Evolutionary conservation across 2,797 vertebrate genomes (phyloP).

Genomic region (Pterois miles): DNA sequence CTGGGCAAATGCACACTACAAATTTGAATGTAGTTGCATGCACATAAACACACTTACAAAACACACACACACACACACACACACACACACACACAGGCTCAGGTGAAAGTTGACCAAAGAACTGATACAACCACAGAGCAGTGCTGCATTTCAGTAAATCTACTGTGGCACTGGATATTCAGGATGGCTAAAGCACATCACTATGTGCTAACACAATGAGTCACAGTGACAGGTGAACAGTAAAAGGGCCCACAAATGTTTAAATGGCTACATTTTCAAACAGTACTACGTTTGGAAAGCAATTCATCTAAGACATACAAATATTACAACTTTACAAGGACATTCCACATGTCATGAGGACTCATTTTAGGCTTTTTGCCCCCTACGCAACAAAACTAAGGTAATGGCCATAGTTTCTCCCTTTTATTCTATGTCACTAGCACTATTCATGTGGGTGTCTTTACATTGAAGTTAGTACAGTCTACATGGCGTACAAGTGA

Average conservation of each 20-base stretch:
- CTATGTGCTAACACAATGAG: neutral
- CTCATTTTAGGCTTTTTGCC: no score
- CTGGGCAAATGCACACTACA: slow-evolving; percentile 4
- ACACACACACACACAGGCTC: neutral
- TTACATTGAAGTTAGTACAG: no score
- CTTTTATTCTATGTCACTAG: no score
- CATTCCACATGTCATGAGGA: no score
- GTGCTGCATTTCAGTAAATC: slow-evolving; percentile 47
- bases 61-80: neutral
- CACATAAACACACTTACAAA: neutral
- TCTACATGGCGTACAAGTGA: no score
- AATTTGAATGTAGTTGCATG: neutral
- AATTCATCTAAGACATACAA: neutral
- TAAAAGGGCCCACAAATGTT: neutral
- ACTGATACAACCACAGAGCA: neutral
- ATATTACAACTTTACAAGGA: no score
- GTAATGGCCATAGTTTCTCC: no score
- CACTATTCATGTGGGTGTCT: no score
- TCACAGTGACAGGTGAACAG: neutral
- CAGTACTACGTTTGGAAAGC: neutral
- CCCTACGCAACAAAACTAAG: no score
- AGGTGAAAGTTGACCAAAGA: slow-evolving; percentile 36
- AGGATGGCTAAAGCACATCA: slow-evolving; percentile 1
- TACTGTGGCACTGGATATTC: slow-evolving; percentile 24
- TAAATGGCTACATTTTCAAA: neutral